phyloP scores from a whole-genome alignment of 1,140 invertebrate species.

The Rhagoletis pomonella region DNA sequence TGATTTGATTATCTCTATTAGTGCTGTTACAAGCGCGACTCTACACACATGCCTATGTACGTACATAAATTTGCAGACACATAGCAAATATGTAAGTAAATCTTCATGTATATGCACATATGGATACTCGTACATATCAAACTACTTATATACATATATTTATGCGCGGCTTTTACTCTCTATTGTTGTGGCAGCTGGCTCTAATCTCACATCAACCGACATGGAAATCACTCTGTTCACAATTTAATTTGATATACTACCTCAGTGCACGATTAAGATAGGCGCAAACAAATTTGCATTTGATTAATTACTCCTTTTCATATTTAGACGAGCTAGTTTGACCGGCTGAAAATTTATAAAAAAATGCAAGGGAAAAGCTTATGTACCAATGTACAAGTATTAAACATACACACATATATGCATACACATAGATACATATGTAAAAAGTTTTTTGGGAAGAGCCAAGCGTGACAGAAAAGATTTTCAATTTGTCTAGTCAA shows the following conservation, averaged over 20 bases:
- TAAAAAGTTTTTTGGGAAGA: too few species aligned
- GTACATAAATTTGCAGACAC: neutral
- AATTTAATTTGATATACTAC: neutral
- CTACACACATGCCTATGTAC: too few species aligned
- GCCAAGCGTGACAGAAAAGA: too few species aligned
- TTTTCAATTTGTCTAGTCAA: too few species aligned
- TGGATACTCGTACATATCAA: neutral
- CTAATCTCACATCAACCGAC: neutral
- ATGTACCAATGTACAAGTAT: neutral
- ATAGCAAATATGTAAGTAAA: neutral
- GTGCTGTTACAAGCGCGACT: too few species aligned
- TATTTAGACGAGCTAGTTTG: neutral
- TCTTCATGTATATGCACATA: neutral
- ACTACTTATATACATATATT: neutral
- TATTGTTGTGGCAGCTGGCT: neutral
- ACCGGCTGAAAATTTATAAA: neutral
- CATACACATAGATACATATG: neutral
- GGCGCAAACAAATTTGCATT: neutral
- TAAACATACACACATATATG: neutral
- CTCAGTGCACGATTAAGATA: neutral
- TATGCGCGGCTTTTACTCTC: too few species aligned
- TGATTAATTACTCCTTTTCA: constrained; percentile 7
- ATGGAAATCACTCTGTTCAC: constrained; percentile 5
- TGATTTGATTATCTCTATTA: neutral
- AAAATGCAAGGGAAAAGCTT: too few species aligned